Conservation (phyloP, 2,888 invertebrate genomes). For the Bibio marci region DNA sequence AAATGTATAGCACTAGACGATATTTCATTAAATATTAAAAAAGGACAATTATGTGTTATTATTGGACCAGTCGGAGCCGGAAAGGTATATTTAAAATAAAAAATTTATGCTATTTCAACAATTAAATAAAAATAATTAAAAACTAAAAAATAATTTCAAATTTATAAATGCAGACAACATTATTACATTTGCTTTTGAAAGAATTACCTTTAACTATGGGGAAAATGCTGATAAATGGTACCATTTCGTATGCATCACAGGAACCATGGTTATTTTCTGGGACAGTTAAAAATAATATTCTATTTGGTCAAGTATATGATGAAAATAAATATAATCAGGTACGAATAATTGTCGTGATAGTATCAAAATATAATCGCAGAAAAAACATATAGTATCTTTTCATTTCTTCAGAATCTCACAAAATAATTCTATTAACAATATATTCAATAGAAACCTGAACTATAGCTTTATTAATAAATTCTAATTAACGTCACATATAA, state of each 20-base stretch:
- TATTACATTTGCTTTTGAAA: constrained; percentile 37
- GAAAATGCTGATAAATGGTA: constrained; percentile 33
- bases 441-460: no score
- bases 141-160: background rate
- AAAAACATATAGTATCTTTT: no score
- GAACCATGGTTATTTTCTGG: constrained; percentile 51
- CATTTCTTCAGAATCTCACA: no score
- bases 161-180: constrained; percentile 41
- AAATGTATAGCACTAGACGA: constrained; percentile 30
- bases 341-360: no score
- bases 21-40: constrained; percentile 38
- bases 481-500: no score
- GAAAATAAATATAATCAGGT: constrained; percentile 43
- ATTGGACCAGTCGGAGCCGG: constrained; percentile 83
- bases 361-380: no score
- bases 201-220: constrained; percentile 39
- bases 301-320: constrained; percentile 49
- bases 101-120: no score
- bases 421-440: no score
- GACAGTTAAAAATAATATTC: constrained; percentile 52
- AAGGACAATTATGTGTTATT: constrained; percentile 55
- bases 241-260: constrained; percentile 43
- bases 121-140: background rate
- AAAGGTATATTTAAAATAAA: constrained; percentile 37
- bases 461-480: no score